Conservation (phyloP, 1,140 invertebrate genomes). For the Hylaeus volcanicus region DNA sequence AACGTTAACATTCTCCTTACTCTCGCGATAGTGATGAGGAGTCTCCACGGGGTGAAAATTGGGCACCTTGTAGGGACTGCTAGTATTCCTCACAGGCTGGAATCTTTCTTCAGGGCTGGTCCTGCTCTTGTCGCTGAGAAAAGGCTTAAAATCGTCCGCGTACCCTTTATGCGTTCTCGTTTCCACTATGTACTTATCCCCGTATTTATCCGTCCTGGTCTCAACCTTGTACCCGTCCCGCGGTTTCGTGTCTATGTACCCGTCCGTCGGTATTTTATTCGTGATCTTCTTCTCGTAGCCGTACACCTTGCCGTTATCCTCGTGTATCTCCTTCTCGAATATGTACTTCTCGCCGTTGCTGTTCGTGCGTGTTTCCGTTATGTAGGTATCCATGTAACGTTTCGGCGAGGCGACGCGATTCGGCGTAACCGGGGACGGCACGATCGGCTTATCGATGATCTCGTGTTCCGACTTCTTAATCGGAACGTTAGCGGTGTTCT, state of each 20-base stretch:
- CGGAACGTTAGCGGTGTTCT: conserved; percentile 66
- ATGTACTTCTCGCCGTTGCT: conserved; percentile 78
- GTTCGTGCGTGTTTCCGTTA: conserved; percentile 76
- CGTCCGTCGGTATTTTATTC: conserved; percentile 72
- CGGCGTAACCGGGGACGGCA: conserved; percentile 76
- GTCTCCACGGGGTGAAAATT: conserved; percentile 47
- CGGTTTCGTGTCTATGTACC: conserved; percentile 64
- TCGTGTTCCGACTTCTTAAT: conserved; percentile 75
- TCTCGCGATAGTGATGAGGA: conserved; percentile 43
- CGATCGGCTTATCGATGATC: conserved; percentile 78
- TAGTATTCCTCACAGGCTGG: conserved; percentile 38
- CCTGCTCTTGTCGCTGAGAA: conserved; percentile 69
- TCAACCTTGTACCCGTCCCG: conserved; percentile 81
- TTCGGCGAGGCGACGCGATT: conserved; percentile 73
- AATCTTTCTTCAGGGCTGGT: conserved; percentile 70
- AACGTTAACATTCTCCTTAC: conserved; percentile 36
- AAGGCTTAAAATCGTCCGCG: conserved; percentile 70
- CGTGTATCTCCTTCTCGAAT: conserved; percentile 77
- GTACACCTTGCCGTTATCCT: conserved; percentile 77
- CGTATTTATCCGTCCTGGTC: conserved; percentile 80
- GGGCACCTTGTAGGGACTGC: conserved; percentile 47
- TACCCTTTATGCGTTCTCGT: conserved; percentile 76
- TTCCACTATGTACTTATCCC: conserved; percentile 82
- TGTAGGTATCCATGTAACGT: conserved; percentile 77
- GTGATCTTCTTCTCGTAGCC: conserved; percentile 78